Base-by-base conservation (phyloP, 2,888 invertebrate genomes). In the Nemurella pictetii region DNA sequence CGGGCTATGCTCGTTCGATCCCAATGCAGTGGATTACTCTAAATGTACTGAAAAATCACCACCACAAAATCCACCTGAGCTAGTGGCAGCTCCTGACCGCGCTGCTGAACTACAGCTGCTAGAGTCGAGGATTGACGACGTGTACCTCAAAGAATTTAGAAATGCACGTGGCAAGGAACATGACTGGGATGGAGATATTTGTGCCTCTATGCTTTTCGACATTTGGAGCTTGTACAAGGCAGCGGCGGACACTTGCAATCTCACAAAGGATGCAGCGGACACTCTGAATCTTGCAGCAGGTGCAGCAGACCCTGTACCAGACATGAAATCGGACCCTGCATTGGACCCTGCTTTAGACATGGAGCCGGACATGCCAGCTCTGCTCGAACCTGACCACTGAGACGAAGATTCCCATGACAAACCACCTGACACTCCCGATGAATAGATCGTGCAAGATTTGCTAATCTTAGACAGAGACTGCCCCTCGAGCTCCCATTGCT, bases 1-100 rank as follows among this genome's bases (percentile, higher is more conserved):
- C 75, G 86, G 87, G 3, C 75, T 86, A 83, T 86, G 84, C 74
- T 85, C 87, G 7, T 87, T 87, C 35, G 84, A 87, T 84, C 83
- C 80, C 0, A 80, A 86, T 84, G 85, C 86, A 2, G 85, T 87
- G 0, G 80, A 87, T 82, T 87, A 86, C 73, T 72, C 81, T 3
- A 86, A 87, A 77, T 87, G 87, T 28, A 32, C 86, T 83, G 15
- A 75, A 80, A 73, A 36, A n/a, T 81, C 29, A 12, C n/a, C 30
- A 36, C 55, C 85, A 25, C 12, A 74, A n/a, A 4, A 5, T 12
- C 9, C 25, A 5, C 4, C 5, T 5, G 4, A 74, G 25, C 9
- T 25, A 74, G 74, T n/a, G 12, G 4, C 9, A 74, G 15, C 25
- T 5, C 9, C 9, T 4, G 4, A 74, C 9, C 5, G 15, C 5